Conservation (phyloP, 2,797 vertebrate genomes). For the Parambassis ranga region DNA sequence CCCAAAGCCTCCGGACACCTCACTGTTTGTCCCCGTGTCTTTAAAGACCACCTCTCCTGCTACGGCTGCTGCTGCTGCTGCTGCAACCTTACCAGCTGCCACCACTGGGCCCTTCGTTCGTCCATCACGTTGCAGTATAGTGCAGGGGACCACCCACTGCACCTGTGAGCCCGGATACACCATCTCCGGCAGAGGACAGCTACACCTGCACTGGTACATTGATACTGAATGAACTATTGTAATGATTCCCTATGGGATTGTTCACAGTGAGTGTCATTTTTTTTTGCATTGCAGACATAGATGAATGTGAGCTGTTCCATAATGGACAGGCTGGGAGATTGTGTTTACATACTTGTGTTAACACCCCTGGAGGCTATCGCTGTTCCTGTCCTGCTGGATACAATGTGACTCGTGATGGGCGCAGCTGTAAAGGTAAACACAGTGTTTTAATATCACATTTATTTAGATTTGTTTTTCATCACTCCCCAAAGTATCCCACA, state of each 20-base stretch:
- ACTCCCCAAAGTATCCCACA: too few species aligned
- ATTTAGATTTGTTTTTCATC: not conserved
- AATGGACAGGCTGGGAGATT: constrained; percentile 79
- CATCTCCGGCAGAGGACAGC: constrained; percentile 78
- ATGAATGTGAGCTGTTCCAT: constrained; percentile 90
- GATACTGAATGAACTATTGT: too few species aligned
- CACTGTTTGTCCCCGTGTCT: constrained; percentile 89
- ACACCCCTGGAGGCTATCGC: constrained; percentile 87
- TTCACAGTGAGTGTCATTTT: constrained; percentile 12
- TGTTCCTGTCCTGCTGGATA: constrained; percentile 88
- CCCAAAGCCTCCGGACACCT: constrained; percentile 85
- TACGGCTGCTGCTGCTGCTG: constrained; percentile 54
- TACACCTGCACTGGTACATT: constrained; percentile 77
- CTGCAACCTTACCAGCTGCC: constrained; percentile 66
- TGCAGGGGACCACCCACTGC: constrained; percentile 82
- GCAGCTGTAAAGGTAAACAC: constrained; percentile 84
- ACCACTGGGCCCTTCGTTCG: constrained; percentile 66
- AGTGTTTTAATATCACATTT: not conserved
- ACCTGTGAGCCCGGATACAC: constrained; percentile 83
- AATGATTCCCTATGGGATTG: not conserved
- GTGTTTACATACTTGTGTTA: constrained; percentile 86
- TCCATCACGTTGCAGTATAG: constrained; percentile 73
- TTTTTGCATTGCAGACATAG: constrained; percentile 81
- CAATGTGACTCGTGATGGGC: constrained; percentile 76
- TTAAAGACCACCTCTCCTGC: constrained; percentile 71